These are phyloP conservation scores for Gambusia holbrooki DNA, from an alignment of 2,113 vertebrate genomes.

Conservation along the genomic window DNA sequence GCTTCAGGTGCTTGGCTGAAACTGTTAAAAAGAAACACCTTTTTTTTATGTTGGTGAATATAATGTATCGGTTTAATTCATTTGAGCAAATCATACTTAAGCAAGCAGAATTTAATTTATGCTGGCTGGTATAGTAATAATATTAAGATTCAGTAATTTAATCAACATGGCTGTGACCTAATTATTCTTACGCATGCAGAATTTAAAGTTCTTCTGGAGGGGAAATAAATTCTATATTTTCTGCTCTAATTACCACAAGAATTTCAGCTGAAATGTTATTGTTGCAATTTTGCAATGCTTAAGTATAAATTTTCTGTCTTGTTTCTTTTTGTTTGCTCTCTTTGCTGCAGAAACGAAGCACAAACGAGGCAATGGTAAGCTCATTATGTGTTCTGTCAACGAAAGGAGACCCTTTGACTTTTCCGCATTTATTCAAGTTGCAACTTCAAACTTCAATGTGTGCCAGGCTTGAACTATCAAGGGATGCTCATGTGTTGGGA, in stretches of 20 bases:
- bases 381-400: neutral
- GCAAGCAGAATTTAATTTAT: neutral
- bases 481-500: too few relatives aligned
- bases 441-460: neutral
- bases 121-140: too few relatives aligned
- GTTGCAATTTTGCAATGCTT: neutral
- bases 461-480: too few relatives aligned
- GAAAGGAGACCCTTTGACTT: neutral
- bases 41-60: neutral
- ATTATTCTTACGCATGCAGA: neutral
- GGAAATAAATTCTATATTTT: neutral
- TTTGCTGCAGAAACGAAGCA: constrained; percentile 72
- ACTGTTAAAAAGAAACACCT: neutral
- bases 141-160: too few relatives aligned
- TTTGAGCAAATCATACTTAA: neutral
- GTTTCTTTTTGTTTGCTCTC: neutral
- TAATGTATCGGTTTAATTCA: neutral
- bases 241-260: neutral
- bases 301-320: neutral
- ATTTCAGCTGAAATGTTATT: neutral
- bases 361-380: constrained; percentile 57
- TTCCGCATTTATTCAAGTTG: neutral
- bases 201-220: neutral
- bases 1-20: constrained; percentile 44
- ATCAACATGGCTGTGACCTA: too few relatives aligned